These are phyloP conservation scores for Peromyscus californicus DNA, from an alignment of 2,113 vertebrate species.

Conservation along the genomic window DNA sequence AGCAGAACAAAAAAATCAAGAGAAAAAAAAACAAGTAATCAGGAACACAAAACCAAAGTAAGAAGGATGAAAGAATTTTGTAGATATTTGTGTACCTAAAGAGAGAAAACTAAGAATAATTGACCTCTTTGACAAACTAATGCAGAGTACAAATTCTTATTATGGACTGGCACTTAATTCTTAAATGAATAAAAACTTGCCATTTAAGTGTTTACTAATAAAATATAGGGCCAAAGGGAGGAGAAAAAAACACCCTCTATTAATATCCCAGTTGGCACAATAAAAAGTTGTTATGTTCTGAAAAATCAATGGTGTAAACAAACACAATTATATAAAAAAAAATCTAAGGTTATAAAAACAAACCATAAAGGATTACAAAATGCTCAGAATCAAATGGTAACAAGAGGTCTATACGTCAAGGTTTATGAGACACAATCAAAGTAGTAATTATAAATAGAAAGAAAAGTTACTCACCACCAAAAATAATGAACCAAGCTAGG, in stretches of 20 bases:
- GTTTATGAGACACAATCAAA: constrained; percentile 36
- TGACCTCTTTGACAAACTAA: neutral
- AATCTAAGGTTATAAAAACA: constrained; percentile 31
- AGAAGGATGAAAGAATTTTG: neutral
- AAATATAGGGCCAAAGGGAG: constrained; percentile 33
- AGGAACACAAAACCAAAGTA: neutral
- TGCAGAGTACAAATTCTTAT: constrained; percentile 1
- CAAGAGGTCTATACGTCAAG: constrained; percentile 20
- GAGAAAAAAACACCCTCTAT: neutral
- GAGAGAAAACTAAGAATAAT: neutral
- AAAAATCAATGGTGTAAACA: constrained; percentile 64
- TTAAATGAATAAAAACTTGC: constrained; percentile 46
- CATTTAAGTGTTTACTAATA: constrained; percentile 12
- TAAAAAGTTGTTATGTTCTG: constrained; percentile 29
- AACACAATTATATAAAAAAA: constrained; percentile 53
- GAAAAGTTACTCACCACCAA: neutral
- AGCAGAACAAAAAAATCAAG: neutral
- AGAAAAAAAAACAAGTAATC: neutral
- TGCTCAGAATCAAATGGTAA: neutral
- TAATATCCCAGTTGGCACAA: constrained; percentile 20
- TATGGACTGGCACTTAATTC: constrained; percentile 16
- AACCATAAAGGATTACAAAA: constrained; percentile 37
- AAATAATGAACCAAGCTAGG: neutral
- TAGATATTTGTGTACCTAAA: neutral
- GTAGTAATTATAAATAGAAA: neutral